A percentile compares a stretch with the other conserved stretches of the same genome.
Evolutionary conservation across 2,888 invertebrate genomes (phyloP).

Genomic region (Clostera curtula): DNA sequence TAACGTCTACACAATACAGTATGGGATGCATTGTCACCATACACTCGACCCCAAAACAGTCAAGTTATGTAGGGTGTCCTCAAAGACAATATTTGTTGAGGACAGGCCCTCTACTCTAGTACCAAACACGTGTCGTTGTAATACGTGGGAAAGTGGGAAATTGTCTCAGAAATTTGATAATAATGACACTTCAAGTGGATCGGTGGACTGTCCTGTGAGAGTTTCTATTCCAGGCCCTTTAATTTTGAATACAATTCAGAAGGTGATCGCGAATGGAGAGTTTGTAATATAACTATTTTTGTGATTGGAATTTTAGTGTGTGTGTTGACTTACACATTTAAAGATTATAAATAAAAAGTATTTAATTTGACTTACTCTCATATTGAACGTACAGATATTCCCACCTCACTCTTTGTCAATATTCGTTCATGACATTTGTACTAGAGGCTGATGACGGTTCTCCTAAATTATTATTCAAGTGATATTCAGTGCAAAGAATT

Average conservation of each 20-base stretch:
- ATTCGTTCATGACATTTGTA: too few relatives aligned
- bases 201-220: constrained; percentile 34
- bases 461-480: too few relatives aligned
- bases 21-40: constrained; percentile 21
- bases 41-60: constrained; percentile 52
- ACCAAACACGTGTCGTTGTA: constrained; percentile 49
- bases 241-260: not conserved
- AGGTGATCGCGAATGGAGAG: too few relatives aligned
- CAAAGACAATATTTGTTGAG: constrained; percentile 71
- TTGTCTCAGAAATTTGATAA: constrained; percentile 48
- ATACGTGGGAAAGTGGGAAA: constrained; percentile 65
- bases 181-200: constrained; percentile 42
- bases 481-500: too few relatives aligned
- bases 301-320: too few relatives aligned
- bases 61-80: constrained; percentile 56
- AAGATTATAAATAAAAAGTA: too few relatives aligned
- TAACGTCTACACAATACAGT: constrained; percentile 11
- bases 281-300: too few relatives aligned
- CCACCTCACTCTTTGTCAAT: too few relatives aligned
- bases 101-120: constrained; percentile 50
- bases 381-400: too few relatives aligned
- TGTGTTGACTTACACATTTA: too few relatives aligned
- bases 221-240: not conserved
- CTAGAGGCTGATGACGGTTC: too few relatives aligned
- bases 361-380: too few relatives aligned